Evolutionary conservation across 2,113 vertebrate species (phyloP).

Genomic region (Myrmecobius fasciatus): DNA sequence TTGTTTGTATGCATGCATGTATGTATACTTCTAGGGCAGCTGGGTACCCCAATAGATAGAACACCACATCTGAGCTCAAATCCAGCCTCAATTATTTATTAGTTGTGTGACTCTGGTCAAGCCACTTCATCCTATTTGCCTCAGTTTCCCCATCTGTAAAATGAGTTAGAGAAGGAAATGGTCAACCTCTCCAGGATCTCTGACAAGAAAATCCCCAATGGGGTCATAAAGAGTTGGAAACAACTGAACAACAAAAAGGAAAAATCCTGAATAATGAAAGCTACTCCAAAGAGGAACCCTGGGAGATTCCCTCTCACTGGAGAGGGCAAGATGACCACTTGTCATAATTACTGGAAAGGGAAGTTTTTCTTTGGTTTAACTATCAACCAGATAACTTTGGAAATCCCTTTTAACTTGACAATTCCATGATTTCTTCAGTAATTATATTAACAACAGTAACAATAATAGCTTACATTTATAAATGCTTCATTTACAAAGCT

Average conservation of each 20-base stretch:
- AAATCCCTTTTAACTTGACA: background rate
- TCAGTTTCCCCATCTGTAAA: background rate
- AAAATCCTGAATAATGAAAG: background rate
- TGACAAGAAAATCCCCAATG: background rate
- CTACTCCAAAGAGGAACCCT: background rate
- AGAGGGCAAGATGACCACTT: background rate
- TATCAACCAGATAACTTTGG: background rate
- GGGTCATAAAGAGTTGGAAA: background rate
- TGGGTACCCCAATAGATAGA: too few species aligned
- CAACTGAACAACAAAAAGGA: too few species aligned
- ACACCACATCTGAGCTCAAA: background rate
- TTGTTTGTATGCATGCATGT: too few species aligned
- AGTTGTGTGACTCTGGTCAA: background rate
- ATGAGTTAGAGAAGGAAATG: background rate
- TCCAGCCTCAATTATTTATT: background rate
- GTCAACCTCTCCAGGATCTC: background rate
- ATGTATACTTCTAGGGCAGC: background rate
- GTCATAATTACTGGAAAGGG: background rate
- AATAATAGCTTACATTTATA: accelerated
- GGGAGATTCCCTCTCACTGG: background rate
- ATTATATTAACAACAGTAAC: accelerated
- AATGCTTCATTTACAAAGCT: too few species aligned
- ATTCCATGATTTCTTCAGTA: background rate
- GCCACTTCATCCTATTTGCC: too few species aligned
- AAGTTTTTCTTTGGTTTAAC: too few species aligned